Conservation (phyloP, 2,888 invertebrate genomes). For the Tolmerus cingulatus region DNA sequence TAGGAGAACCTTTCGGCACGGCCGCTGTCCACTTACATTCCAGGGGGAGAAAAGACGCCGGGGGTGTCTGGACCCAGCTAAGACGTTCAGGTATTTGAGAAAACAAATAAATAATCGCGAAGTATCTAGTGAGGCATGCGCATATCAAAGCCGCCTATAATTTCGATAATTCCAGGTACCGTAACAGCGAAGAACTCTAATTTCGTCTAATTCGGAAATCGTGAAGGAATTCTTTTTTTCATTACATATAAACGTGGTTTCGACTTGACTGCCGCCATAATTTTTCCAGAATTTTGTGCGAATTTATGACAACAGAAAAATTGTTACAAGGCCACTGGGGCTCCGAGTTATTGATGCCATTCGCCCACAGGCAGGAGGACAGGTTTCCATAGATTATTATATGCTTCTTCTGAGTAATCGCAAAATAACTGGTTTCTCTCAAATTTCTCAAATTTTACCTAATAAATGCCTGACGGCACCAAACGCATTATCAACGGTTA, state of each 20-base stretch:
- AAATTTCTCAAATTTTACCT: neutral
- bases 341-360: neutral
- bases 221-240: conserved; percentile 19
- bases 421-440: neutral
- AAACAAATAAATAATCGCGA: conserved; percentile 24
- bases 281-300: conserved; percentile 10
- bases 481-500: neutral
- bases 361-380: neutral
- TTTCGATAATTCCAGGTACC: conserved; percentile 35
- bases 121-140: conserved; percentile 15
- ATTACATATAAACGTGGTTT: neutral
- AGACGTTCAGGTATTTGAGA: neutral
- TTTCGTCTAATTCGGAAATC: conserved; percentile 28
- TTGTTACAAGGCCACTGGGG: conserved; percentile 33
- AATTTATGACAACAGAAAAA: conserved; percentile 27
- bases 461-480: neutral
- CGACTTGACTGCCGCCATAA: neutral
- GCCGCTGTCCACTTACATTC: conserved; percentile 19
- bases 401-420: neutral
- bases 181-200: conserved; percentile 27
- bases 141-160: conserved; percentile 24
- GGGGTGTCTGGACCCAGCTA: neutral
- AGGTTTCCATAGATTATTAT: neutral
- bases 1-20: neutral
- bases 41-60: neutral